Percentiles rank a stretch among this genome's conserved stretches.
phyloP scores from a whole-genome alignment of 2,797 vertebrate species.

The Ctenosaura bakeri region DNA sequence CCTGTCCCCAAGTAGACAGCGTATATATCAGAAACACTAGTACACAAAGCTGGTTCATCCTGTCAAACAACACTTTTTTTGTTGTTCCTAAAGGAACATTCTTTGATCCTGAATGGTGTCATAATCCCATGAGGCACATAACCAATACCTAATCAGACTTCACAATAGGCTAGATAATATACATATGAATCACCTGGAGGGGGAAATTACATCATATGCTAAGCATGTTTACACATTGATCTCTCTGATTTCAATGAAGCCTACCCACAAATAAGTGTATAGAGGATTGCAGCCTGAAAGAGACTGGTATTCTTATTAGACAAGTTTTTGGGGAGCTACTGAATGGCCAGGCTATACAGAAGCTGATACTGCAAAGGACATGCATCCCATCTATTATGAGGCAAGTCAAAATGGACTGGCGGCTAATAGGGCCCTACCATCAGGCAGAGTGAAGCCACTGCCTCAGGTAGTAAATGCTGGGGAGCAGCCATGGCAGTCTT shows the following conservation, averaged over 20 bases:
- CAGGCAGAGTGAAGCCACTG: neutral
- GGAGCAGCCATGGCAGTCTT: neutral
- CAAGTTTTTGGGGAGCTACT: neutral
- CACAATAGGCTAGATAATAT: neutral
- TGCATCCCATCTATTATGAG: neutral
- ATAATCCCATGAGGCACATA: neutral
- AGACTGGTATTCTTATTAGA: neutral
- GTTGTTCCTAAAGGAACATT: neutral
- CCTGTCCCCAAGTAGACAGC: neutral
- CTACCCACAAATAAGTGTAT: neutral
- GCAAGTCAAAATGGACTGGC: no score
- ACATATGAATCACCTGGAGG: neutral
- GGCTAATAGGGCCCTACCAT: neutral
- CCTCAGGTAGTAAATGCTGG: neutral
- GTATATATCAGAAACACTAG: neutral
- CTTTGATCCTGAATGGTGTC: constrained; percentile 13
- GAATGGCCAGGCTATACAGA: neutral
- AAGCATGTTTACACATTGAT: neutral
- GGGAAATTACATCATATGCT: neutral
- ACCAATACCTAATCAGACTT: neutral
- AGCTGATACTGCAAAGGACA: no score
- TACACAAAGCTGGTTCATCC: no score
- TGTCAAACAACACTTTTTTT: neutral
- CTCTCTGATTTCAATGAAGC: neutral
- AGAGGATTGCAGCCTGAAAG: neutral